Conservation (phyloP, 2,888 invertebrate genomes). For the Morpho achilles region DNA sequence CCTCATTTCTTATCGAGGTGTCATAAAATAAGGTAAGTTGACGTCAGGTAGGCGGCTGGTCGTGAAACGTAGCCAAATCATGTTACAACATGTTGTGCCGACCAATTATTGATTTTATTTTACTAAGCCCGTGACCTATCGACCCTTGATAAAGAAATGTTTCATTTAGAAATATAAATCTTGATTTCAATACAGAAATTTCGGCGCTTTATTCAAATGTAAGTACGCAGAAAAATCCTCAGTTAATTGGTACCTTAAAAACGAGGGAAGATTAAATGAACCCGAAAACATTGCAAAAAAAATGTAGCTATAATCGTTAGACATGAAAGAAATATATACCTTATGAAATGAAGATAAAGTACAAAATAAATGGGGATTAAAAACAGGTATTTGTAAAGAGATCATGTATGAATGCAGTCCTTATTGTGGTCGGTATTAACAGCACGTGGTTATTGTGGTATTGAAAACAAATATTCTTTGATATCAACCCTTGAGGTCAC, state of each 20-base stretch:
- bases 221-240: constrained; percentile 40
- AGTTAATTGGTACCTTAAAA: constrained; percentile 43
- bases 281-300: constrained; percentile 15
- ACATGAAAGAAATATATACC: not conserved
- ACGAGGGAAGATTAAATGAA: constrained; percentile 27
- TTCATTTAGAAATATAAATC: too few relatives aligned
- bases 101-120: too few relatives aligned
- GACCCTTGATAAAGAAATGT: too few relatives aligned
- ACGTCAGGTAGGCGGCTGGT: too few relatives aligned
- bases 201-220: constrained; percentile 23
- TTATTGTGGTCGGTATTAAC: constrained; percentile 18
- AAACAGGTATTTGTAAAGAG: constrained; percentile 2
- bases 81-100: too few relatives aligned
- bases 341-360: not conserved
- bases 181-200: too few relatives aligned
- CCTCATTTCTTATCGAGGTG: too few relatives aligned
- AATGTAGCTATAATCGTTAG: constrained; percentile 2
- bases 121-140: too few relatives aligned
- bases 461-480: constrained; percentile 1
- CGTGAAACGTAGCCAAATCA: too few relatives aligned
- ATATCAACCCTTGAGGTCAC: too few relatives aligned
- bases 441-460: constrained; percentile 21
- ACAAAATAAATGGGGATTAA: constrained; percentile 6
- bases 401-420: not conserved
- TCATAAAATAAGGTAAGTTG: too few relatives aligned